Conservation (phyloP, 2,113 vertebrate species). For the Notothenia coriiceps region DNA sequence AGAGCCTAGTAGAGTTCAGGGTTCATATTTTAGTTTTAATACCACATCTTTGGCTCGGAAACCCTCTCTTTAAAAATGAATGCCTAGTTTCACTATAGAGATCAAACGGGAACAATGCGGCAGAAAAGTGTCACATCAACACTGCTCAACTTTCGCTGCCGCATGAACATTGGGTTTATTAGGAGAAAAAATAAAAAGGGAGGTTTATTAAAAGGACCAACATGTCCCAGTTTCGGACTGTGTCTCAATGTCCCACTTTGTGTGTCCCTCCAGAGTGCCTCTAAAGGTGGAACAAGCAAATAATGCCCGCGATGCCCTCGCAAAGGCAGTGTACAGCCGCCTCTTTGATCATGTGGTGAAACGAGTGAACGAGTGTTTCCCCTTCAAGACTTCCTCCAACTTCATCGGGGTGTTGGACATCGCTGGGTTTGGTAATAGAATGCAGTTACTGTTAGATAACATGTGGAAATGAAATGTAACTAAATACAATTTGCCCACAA, state of each 20-base stretch:
- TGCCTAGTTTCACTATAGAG: background rate
- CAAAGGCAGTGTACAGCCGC: conserved; percentile 96
- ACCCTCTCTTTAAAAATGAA: conserved; percentile 15
- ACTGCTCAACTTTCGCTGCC: conserved; percentile 20
- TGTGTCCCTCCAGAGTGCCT: conserved; percentile 88
- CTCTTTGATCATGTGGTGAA: conserved; percentile 98
- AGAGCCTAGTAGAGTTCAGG: conserved; percentile 44
- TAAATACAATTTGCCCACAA: background rate
- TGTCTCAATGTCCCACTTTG: conserved; percentile 59
- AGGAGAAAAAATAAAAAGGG: background rate
- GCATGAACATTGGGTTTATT: conserved; percentile 41
- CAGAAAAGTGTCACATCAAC: conserved; percentile 39
- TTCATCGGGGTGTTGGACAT: conserved; percentile 99
- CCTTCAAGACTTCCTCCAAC: conserved; percentile 92
- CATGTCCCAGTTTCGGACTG: conserved; percentile 61
- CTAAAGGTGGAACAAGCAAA: conserved; percentile 99
- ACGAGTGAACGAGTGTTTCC: conserved; percentile 97
- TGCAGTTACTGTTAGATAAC: background rate
- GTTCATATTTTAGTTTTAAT: conserved; percentile 54
- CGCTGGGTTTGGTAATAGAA: conserved; percentile 93
- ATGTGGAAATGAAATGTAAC: background rate
- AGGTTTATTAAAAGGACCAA: conserved; percentile 12
- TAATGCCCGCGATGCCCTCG: conserved; percentile 95
- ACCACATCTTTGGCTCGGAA: conserved; percentile 24
- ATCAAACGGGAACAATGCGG: conserved; percentile 4